Base-by-base conservation (phyloP, 2,888 invertebrate genomes). In the Athalia circularis region DNA sequence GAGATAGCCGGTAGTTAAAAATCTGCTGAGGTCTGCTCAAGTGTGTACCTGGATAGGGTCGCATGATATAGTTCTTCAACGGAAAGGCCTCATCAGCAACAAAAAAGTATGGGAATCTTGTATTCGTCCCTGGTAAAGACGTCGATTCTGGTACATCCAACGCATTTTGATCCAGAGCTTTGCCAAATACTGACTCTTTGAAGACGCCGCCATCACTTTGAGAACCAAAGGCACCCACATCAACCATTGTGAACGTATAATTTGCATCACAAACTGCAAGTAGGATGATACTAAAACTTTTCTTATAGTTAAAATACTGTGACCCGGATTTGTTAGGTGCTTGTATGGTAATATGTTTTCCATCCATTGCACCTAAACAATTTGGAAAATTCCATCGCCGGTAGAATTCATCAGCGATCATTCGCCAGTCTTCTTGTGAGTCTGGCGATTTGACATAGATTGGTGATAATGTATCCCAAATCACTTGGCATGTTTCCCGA, bases 331-430 rank as follows among this genome's bases (percentile, higher is more conserved):
- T 52, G 50, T 11, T 8, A 29, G 81, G 82, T 64, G 64, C 48
- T 77, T 83, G 77, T 11, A 83, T 81, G 43, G 61, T 52, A 4
- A 83, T 77, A 62, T 83, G 82, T 64, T 81, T 83, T 3, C 83
- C 82, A 59, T 82, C 81, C 8, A 83, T 80, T 15, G 68, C 52
- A 11, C 81, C 82, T 4, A 82, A 48, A 77, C 83, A 84, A 70
- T 83, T 78, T 1, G 81, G 78, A 3, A 84, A 45, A 70, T 82
- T 67, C 80, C 82, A 84, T 15, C 15, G 70, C 8, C 59, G 29
- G 45, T 54, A 43, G 74, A 80, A 83, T 15, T 78, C 75, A 8
- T 76, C 4, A 8, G 79, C 78, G 52, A 77, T 79, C 8, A 11
- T 54, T 8, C n/a, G 8, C 54, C 54, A 54, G 8, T n/a, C 54